Evolutionary conservation across 2,888 invertebrate species (phyloP).

Genomic region (Melinopterus prodromus): DNA sequence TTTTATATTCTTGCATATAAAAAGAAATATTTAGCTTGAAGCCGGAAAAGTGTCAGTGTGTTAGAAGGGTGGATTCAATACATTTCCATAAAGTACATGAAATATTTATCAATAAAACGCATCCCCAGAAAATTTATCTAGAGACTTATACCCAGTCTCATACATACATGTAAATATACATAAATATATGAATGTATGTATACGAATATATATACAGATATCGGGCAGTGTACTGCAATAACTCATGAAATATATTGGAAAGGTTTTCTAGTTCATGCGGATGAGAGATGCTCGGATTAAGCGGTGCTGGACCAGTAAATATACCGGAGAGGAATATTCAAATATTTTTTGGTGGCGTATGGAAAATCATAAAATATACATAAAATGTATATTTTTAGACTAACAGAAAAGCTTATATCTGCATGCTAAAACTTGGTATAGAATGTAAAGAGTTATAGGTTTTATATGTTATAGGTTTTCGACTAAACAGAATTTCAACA

Average conservation of each 20-base stretch:
- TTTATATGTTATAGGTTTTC: too few species aligned
- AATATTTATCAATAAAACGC: background rate
- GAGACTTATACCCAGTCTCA: background rate
- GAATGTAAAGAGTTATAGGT: too few species aligned
- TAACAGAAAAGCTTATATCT: too few species aligned
- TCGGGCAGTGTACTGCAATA: background rate
- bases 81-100: background rate
- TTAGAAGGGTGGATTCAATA: background rate
- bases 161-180: background rate
- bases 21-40: too few species aligned
- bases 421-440: too few species aligned
- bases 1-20: too few species aligned
- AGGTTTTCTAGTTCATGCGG: background rate
- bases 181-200: background rate
- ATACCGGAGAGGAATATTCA: background rate
- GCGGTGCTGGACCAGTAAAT: background rate
- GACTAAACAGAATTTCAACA: too few species aligned
- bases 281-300: background rate
- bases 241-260: background rate
- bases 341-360: background rate
- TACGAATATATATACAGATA: background rate
- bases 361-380: background rate
- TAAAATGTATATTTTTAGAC: too few species aligned
- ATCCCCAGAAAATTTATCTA: background rate
- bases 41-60: background rate